Evolutionary conservation across 2,113 vertebrate species (phyloP), one percentile per base, ranked within the genome.

Genomic region (Melanostigma gelatinosum): DNA sequence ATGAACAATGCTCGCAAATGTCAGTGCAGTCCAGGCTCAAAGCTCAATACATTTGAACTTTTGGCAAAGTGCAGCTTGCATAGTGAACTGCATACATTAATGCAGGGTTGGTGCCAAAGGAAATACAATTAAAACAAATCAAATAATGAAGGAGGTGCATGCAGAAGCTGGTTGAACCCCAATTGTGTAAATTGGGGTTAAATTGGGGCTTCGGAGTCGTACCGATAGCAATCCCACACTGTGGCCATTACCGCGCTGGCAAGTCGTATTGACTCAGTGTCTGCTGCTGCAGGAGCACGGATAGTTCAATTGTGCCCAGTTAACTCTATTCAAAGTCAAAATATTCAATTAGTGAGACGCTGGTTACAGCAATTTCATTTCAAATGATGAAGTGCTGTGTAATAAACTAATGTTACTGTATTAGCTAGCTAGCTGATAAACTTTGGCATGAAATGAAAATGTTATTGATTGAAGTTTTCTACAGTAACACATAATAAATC

Each of bases 11-110:
- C 12, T 50, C 0, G 61, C 22, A 34, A 73, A 74, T 74, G 72
- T 74, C 72, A 74, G 72, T 3, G 71, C 42, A 73, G 71, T 48
- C 27, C 71, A 61, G 29, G 13, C 58, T 52, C 58, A 50, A 50
- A 74, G 44, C 62, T 62, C 12, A 32, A 46, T 38, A 60, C 38
- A 72, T 60, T 18, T 46, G 38, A 72, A 61, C 71, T 61, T 61
- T 34, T 34, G 15, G 40, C 4, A 46, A 72, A 60, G 55, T 46
- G 24, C 11, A 10, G 24, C 24, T 58, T 32, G 54, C 9, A 3
- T 24, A 42, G n/a, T 24, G 36, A 4, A 44, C 38, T 8, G 18
- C 55, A 60, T 72, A 60, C 24, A 60, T 32, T 32, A 72, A 29
- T 16, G 27, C 20, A 27, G 54, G 27, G 22, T 27, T 44, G n/a